Evolutionary conservation across 2,113 vertebrate species (phyloP).

Genomic region (Trogon melanurus): DNA sequence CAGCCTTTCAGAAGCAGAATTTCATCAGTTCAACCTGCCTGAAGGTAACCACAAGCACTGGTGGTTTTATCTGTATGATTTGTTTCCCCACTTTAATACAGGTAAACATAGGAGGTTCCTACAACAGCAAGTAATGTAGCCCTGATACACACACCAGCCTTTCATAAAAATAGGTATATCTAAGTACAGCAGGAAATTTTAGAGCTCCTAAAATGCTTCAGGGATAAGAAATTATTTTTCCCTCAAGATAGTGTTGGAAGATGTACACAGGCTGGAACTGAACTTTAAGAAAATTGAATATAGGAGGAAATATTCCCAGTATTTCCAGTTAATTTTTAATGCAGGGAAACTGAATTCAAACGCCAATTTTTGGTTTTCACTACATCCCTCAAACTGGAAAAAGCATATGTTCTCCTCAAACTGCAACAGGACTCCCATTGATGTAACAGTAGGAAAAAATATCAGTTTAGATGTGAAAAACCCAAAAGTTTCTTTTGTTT

Average conservation of each 20-base stretch:
- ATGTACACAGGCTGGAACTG: background rate
- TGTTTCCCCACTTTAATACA: background rate
- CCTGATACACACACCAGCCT: background rate
- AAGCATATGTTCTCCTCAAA: background rate
- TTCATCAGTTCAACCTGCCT: background rate
- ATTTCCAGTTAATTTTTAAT: background rate
- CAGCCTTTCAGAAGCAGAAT: background rate
- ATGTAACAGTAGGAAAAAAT: background rate
- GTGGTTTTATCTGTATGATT: background rate
- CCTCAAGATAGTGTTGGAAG: background rate
- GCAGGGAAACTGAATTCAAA: background rate
- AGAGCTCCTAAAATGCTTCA: background rate
- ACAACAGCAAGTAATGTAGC: background rate
- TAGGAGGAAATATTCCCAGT: background rate
- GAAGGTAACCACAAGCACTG: background rate
- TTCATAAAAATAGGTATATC: background rate
- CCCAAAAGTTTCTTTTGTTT: background rate
- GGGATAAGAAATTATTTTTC: background rate
- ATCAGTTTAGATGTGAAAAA: background rate
- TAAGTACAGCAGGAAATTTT: background rate
- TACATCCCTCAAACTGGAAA: background rate
- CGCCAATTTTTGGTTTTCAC: background rate
- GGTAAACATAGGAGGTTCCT: background rate
- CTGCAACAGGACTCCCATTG: background rate
- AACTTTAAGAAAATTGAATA: background rate